Evolutionary conservation across 1,140 invertebrate genomes (phyloP), one percentile per base, ranked within the genome.

Genomic region (Drosophila punjabiensis): DNA sequence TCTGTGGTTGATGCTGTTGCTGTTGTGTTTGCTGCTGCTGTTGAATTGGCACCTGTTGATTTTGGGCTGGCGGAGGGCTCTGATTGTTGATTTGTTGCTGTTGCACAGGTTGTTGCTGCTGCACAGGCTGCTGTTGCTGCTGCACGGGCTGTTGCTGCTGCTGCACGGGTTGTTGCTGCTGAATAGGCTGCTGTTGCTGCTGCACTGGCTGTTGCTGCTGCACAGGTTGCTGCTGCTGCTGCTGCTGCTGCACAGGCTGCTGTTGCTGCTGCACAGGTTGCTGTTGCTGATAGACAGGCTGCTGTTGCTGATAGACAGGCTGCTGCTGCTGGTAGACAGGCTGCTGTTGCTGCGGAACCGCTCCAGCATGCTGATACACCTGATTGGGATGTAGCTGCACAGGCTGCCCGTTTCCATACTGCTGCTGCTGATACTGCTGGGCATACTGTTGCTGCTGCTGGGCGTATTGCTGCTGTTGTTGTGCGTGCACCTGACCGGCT

Each of bases 391-490:
- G 63, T 11, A 91, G 59, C 30, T 65, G 52, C 33, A 87, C 77
- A 3, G 58, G 80, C 55, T 93, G 88, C 28, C 78, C 80, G 24
- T 80, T 65, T 28, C 81, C 88, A n/a, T 81, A 81, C 35, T 91
- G 90, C 55, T 73, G 81, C 47, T 82, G 81, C 53, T 81, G 90
- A 39, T 93, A 91, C 28, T 90, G 90, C 37, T 92, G 91, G 11
- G 86, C 79, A 16, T 86, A 78, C 50, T 93, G 92, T 20, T 81
- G 79, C 56, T 93, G 92, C 66, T 93, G 89, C 56, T 93, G 83
- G 11, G 92, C 93, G 13, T 89, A 80, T 73, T 93, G 93, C 35
- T 93, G 90, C 64, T 83, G 90, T 77, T 86, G 85, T 30, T 93
- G 89, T 28, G 84, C 61, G 7, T 92, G 79, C 39, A 92, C 63